phyloP scores from a whole-genome alignment of 2,888 invertebrate genomes.

The Flexamia atlantica region DNA sequence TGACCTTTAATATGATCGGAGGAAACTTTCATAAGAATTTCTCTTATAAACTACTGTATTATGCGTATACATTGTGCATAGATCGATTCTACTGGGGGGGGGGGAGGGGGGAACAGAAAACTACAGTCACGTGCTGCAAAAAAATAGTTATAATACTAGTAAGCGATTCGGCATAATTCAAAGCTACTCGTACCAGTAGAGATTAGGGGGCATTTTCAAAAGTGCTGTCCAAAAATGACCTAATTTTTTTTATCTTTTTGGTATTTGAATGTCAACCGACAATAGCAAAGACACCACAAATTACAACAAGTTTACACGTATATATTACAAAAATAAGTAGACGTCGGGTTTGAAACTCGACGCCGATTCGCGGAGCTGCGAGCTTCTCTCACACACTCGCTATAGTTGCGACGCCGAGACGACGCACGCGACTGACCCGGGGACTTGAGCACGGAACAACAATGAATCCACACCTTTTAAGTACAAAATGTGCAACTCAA shows the following conservation, averaged over 20 bases:
- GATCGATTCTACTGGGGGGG: constrained; percentile 3
- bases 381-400: constrained; percentile 35
- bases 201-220: constrained; percentile 13
- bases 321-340: constrained; percentile 57
- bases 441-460: background rate
- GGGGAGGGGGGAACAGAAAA: constrained; percentile 40
- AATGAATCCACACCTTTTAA: constrained; percentile 6
- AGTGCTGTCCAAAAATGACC: constrained; percentile 33
- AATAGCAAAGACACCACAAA: constrained; percentile 53
- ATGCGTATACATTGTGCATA: constrained; percentile 63
- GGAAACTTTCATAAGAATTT: background rate
- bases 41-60: constrained; percentile 49
- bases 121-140: constrained; percentile 36
- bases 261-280: constrained; percentile 42
- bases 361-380: constrained; percentile 9
- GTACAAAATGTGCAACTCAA: constrained; percentile 1
- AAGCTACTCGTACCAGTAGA: constrained; percentile 6
- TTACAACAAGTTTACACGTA: constrained; percentile 50
- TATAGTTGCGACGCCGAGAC: background rate
- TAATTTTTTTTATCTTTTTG: constrained; percentile 27
- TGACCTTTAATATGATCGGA: constrained; percentile 5
- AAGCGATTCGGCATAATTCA: constrained; percentile 11
- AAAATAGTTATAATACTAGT: constrained; percentile 10
- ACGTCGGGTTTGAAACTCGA: constrained; percentile 2
- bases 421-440: background rate